Percentiles rank a stretch among this genome's conserved stretches.
phyloP scores from a whole-genome alignment of 2,888 invertebrate genomes.

The Drosophila mimica region DNA sequence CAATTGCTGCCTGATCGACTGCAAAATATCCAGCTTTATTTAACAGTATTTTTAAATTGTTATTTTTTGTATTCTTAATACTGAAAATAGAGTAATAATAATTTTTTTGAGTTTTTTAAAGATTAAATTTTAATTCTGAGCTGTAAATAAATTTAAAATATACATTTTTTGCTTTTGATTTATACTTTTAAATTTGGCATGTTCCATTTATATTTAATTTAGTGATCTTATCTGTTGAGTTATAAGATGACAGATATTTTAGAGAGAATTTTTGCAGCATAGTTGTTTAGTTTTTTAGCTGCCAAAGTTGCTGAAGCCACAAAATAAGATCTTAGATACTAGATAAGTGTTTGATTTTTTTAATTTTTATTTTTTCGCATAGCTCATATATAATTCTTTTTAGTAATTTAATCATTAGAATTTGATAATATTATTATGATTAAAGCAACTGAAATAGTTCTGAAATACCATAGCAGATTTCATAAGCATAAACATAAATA shows the following conservation, averaged over 20 bases:
- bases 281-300: neutral
- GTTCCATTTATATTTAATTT: neutral
- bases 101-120: neutral
- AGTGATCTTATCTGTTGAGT: neutral
- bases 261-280: neutral
- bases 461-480: neutral
- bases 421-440: neutral
- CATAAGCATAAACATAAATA: neutral
- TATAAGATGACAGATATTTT: neutral
- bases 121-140: no score
- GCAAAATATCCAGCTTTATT: slow-evolving; percentile 14
- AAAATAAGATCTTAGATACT: neutral
- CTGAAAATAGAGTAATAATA: neutral
- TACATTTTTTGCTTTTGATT: neutral
- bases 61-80: neutral
- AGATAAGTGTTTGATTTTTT: no score
- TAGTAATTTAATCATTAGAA: neutral
- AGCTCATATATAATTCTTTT: neutral
- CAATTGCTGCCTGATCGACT: neutral
- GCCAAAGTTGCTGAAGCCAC: neutral
- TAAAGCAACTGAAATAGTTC: neutral
- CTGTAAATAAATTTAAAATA: neutral
- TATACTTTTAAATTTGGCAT: neutral
- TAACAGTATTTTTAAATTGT: neutral
- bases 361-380: no score